Percentiles rank a stretch among this genome's conserved stretches.
Conservation (phyloP, 2,888 invertebrate species). For the Lumbricus terrestris region DNA sequence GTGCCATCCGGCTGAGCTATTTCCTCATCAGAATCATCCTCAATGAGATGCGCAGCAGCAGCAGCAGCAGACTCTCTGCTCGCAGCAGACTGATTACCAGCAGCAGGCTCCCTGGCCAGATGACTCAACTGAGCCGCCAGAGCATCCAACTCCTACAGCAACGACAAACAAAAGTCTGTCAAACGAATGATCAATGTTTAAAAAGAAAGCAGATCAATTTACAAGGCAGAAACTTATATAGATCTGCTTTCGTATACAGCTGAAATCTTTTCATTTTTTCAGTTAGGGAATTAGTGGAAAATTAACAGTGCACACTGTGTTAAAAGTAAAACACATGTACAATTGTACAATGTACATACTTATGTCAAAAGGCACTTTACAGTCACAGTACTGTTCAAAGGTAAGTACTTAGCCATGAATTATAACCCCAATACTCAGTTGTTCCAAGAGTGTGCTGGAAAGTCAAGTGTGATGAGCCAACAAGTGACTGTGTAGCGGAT, state of each 20-base stretch:
- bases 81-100: background rate
- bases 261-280: background rate
- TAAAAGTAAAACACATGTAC: background rate
- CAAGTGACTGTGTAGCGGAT: no score
- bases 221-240: background rate
- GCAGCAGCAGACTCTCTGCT: background rate
- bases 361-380: background rate
- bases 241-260: background rate
- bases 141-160: constrained; percentile 86
- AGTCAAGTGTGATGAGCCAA: no score
- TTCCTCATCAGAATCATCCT: constrained; percentile 48
- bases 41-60: constrained; percentile 62
- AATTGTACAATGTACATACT: background rate
- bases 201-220: background rate
- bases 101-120: constrained; percentile 69
- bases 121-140: constrained; percentile 93
- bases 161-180: background rate
- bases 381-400: no score
- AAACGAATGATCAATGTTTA: background rate
- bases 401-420: no score
- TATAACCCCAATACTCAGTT: no score
- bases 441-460: no score
- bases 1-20: constrained; percentile 78
- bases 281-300: background rate
- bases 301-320: background rate